Percentiles rank a stretch among this genome's conserved stretches.
These are phyloP conservation scores for Holcopasites calliopsidis DNA, from an alignment of 1,140 invertebrate genomes.

Conservation along the genomic window DNA sequence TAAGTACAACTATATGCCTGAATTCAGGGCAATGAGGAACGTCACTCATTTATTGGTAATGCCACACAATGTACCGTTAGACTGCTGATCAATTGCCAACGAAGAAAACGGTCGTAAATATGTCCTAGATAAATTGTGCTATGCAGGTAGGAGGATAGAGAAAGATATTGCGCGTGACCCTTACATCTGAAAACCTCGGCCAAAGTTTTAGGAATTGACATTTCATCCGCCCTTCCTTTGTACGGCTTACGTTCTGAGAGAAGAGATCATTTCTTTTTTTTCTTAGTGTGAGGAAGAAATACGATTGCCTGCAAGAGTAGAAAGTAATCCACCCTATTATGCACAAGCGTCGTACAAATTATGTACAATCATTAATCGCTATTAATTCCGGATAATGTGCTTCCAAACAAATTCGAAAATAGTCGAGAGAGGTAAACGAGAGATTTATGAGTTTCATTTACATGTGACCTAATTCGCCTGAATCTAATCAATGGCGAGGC, in stretches of 20 bases:
- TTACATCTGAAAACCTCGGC: conserved; percentile 12
- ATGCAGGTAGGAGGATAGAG: conserved; percentile 39
- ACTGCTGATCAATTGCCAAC: conserved; percentile 41
- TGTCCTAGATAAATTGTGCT: conserved; percentile 38
- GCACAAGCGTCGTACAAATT: too few species aligned
- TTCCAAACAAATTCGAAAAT: conserved; percentile 51
- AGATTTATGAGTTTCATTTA: conserved; percentile 66
- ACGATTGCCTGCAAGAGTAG: neutral
- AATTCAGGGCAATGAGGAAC: too few species aligned
- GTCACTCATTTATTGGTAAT: conserved; percentile 19
- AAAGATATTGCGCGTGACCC: conserved; percentile 40
- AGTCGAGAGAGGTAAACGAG: conserved; percentile 30
- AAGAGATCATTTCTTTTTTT: too few species aligned
- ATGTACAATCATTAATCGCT: neutral
- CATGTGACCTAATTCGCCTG: conserved; percentile 64
- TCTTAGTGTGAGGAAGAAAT: too few species aligned
- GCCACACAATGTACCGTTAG: conserved; percentile 33
- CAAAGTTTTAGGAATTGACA: conserved; percentile 20
- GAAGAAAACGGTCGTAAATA: conserved; percentile 44
- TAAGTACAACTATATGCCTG: too few species aligned
- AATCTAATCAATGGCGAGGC: conserved; percentile 60
- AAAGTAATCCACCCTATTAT: too few species aligned
- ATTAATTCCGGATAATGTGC: conserved; percentile 46
- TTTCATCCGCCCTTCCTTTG: neutral
- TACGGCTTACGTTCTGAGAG: neutral